Evolutionary conservation across 2,797 vertebrate species (phyloP).

Genomic region (Xiphorhynchus erythropygius): DNA sequence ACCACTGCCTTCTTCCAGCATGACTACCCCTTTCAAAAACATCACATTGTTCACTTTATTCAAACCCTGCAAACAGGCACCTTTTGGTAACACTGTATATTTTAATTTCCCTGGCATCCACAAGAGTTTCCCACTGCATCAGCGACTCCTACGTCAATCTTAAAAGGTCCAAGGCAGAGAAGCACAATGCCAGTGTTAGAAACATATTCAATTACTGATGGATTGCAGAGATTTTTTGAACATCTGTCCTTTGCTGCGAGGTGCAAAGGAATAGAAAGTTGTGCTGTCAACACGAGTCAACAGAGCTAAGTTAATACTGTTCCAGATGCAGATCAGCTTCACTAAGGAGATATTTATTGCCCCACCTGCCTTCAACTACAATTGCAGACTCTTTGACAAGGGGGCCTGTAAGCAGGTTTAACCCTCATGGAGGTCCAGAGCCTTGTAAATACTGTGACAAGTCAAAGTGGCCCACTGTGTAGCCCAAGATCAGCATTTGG

Average conservation of each 20-base stretch:
- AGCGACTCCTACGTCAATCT: not conserved
- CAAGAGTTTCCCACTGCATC: not conserved
- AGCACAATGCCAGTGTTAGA: not conserved
- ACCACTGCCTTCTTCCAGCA: not conserved
- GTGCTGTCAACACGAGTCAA: not conserved
- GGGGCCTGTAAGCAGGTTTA: not conserved
- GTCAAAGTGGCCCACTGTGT: not conserved
- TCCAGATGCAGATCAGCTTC: slow-evolving; percentile 1
- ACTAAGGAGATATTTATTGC: not conserved
- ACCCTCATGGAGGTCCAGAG: not conserved
- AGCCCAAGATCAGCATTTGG: not conserved
- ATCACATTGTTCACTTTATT: not conserved
- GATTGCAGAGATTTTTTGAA: not conserved
- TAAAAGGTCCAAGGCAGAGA: not conserved
- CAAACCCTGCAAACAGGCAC: not conserved
- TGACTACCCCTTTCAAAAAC: not conserved
- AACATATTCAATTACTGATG: not conserved
- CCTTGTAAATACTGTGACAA: not conserved
- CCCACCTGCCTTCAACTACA: not conserved
- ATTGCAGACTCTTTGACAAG: not conserved
- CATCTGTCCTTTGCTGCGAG: not conserved
- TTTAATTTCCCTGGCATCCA: not conserved
- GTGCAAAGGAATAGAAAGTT: not conserved
- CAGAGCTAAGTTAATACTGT: not conserved
- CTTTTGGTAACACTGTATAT: not conserved